Conservation (phyloP, 1,140 invertebrate genomes). For the Bilobella aurantiaca region DNA sequence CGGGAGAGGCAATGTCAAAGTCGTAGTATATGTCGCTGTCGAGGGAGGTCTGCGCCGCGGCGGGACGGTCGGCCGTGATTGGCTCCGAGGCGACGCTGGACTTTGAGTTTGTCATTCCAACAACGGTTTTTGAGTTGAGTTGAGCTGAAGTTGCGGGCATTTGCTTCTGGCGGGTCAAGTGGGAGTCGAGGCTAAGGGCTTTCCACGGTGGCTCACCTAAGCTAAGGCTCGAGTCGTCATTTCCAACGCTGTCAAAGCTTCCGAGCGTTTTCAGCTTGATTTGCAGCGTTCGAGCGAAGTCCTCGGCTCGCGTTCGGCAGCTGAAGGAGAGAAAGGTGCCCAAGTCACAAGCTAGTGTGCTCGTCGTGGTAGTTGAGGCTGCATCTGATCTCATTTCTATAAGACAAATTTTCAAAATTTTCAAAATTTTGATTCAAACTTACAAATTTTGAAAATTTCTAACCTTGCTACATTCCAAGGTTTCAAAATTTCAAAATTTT, state of each 20-base stretch:
- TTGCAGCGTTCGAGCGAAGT: slow-evolving; percentile 63
- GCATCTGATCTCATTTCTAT: slow-evolving; percentile 21
- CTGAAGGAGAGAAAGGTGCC: slow-evolving; percentile 52
- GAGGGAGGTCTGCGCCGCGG: slow-evolving; percentile 37
- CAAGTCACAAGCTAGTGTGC: slow-evolving; percentile 42
- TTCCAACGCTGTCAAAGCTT: slow-evolving; percentile 32
- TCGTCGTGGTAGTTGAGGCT: slow-evolving; percentile 4
- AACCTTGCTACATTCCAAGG: too few species aligned
- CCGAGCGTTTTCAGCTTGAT: slow-evolving; percentile 58
- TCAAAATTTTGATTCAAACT: background rate
- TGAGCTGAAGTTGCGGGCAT: background rate
- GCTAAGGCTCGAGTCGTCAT: slow-evolving; percentile 16
- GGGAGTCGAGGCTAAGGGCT: slow-evolving; percentile 35
- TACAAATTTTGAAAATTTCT: background rate
- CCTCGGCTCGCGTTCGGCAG: slow-evolving; percentile 63
- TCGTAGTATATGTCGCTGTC: slow-evolving; percentile 51
- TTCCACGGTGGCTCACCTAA: slow-evolving; percentile 40
- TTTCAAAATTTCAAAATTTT: too few species aligned
- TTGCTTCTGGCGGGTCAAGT: background rate
- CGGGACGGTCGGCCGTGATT: too few species aligned
- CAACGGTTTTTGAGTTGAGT: background rate
- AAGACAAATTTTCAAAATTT: slow-evolving; percentile 5
- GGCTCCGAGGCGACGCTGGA: too few species aligned
- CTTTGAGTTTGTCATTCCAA: slow-evolving; percentile 17
- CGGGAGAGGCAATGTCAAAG: slow-evolving; percentile 51